phyloP scores from a whole-genome alignment of 2,797 vertebrate species.

The Alosa sapidissima region DNA sequence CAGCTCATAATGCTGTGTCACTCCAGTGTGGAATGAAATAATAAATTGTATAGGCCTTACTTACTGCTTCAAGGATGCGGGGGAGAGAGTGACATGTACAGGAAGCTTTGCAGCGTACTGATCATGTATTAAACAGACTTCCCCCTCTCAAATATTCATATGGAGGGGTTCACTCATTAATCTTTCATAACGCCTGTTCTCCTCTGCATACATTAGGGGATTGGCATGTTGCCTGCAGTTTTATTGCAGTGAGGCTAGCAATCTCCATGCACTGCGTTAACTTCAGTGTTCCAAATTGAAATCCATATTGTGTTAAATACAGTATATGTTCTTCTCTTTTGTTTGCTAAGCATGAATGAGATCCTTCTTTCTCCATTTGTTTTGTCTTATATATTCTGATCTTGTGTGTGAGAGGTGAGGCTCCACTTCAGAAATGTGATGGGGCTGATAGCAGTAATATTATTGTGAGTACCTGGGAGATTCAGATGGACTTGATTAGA shows the following conservation, averaged over 20 bases:
- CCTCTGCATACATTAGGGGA: conserved; percentile 65
- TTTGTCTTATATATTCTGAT: not conserved
- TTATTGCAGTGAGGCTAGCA: conserved; percentile 53
- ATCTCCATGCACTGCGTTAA: conserved; percentile 33
- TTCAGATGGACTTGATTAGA: conserved; percentile 42
- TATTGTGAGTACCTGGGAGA: conserved; percentile 45
- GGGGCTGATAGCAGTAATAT: conserved; percentile 8
- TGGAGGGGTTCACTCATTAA: conserved; percentile 73
- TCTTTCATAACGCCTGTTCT: conserved; percentile 73
- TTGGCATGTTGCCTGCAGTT: conserved; percentile 43
- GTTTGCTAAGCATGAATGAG: not conserved
- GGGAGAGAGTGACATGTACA: conserved; percentile 60
- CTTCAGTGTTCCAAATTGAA: not conserved
- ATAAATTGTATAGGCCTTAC: not conserved
- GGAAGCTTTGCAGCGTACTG: conserved; percentile 65
- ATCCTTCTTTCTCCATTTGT: not conserved
- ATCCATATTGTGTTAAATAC: conserved; percentile 1
- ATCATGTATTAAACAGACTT: conserved; percentile 76
- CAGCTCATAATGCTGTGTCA: conserved; percentile 52
- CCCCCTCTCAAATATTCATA: conserved; percentile 77
- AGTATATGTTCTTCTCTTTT: not conserved
- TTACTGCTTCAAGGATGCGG: conserved; percentile 51
- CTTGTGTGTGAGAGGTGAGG: conserved; percentile 24
- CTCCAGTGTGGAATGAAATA: conserved; percentile 51
- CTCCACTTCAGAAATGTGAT: conserved; percentile 34